These are phyloP conservation scores for Enteromius radiatus DNA, from an alignment of 2,797 vertebrate species.

Conservation along the genomic window DNA sequence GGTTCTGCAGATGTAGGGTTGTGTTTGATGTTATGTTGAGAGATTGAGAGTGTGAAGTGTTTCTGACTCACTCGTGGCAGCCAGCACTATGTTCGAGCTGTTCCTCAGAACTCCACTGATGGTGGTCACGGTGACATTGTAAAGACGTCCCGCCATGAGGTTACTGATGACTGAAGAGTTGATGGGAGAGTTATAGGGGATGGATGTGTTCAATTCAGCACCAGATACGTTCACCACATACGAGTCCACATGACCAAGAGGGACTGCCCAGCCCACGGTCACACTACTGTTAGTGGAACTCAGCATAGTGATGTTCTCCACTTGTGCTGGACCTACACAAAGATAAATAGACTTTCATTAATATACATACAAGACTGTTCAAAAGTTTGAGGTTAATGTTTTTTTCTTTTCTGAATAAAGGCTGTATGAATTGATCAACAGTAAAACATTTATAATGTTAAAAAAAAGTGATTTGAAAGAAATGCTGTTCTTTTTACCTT, in stretches of 20 bases:
- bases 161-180: background rate
- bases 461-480: background rate
- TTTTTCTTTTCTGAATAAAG: background rate
- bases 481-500: background rate
- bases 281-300: conserved; percentile 53
- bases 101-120: conserved; percentile 49
- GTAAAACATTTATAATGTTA: background rate
- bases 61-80: conserved; percentile 70
- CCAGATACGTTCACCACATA: conserved; percentile 60
- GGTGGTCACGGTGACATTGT: conserved; percentile 64
- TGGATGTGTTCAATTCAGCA: accelerated
- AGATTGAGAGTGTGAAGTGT: conserved; percentile 1
- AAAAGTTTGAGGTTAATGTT: background rate
- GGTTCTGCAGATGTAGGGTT: background rate
- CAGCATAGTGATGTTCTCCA: conserved; percentile 42
- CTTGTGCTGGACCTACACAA: conserved; percentile 65
- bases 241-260: conserved; percentile 42
- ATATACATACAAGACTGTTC: background rate
- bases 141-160: conserved; percentile 64
- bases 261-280: conserved; percentile 64
- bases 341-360: conserved; percentile 10
- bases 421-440: background rate
- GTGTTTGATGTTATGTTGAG: background rate
- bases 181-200: accelerated
- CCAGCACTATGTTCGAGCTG: conserved; percentile 36